Conservation (phyloP, 2,888 invertebrate genomes). For the Trachelus stipa region DNA sequence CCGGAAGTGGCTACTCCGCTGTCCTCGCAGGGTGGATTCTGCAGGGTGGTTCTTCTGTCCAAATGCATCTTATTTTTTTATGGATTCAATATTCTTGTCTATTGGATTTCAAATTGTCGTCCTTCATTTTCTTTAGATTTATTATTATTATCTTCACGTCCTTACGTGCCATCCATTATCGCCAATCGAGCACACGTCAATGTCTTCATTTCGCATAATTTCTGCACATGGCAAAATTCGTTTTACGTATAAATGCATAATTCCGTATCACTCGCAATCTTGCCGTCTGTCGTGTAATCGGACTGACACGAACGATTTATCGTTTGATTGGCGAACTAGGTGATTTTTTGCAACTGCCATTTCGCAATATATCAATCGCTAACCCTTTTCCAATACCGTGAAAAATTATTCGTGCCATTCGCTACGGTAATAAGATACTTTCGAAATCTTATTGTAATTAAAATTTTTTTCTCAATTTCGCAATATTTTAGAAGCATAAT, state of each 20-base stretch:
- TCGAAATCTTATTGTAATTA: neutral
- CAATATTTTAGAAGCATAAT: neutral
- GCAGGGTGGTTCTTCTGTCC: conserved; percentile 13
- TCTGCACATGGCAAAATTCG: neutral
- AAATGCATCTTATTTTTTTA: conserved; percentile 9
- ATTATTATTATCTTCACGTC: neutral
- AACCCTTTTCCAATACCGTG: neutral
- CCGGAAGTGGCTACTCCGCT: conserved; percentile 58
- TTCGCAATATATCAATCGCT: neutral
- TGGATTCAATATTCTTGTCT: neutral
- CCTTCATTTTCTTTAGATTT: neutral
- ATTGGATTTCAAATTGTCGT: neutral
- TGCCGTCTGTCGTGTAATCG: neutral
- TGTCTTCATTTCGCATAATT: neutral
- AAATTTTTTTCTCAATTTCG: neutral
- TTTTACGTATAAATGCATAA: neutral
- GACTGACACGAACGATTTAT: neutral
- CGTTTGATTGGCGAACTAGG: neutral
- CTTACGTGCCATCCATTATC: neutral
- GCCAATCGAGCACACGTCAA: neutral
- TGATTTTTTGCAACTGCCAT: neutral
- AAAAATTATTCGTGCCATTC: neutral
- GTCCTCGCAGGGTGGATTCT: conserved; percentile 48
- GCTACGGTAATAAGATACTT: neutral
- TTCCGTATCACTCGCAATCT: neutral